phyloP scores from a whole-genome alignment of 2,797 vertebrate genomes.

The Alca torda region DNA sequence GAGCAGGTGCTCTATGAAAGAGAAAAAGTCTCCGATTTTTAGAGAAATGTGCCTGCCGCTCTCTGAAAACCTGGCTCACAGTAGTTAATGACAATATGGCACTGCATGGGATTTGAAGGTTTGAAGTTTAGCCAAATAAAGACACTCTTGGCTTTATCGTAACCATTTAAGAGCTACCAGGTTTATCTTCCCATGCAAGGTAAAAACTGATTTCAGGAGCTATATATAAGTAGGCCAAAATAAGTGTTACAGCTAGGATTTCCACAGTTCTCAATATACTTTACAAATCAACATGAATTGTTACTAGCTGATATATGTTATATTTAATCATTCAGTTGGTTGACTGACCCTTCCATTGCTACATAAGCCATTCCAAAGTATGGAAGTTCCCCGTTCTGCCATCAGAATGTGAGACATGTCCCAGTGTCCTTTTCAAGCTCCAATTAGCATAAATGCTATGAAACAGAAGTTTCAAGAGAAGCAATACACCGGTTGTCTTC shows the following conservation, averaged over 20 bases:
- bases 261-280: neutral
- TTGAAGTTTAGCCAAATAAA: conserved; percentile 67
- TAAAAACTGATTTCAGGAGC: conserved; percentile 48
- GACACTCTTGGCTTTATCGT: conserved; percentile 46
- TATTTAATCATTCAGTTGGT: neutral
- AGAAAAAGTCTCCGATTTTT: neutral
- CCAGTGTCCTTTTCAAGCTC: neutral
- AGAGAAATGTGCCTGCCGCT: neutral
- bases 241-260: neutral
- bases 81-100: conserved; percentile 57
- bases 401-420: neutral
- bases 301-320: neutral
- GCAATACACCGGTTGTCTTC: neutral
- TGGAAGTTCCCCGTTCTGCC: neutral
- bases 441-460: neutral
- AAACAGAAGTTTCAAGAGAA: neutral
- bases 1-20: neutral
- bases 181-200: conserved; percentile 56
- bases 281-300: neutral
- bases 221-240: neutral
- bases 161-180: conserved; percentile 52
- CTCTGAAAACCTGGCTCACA: neutral
- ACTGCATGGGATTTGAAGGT: conserved; percentile 40
- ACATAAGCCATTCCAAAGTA: neutral
- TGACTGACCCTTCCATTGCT: neutral